Conservation (phyloP, 2,888 invertebrate species). For the Troides aeacus region DNA sequence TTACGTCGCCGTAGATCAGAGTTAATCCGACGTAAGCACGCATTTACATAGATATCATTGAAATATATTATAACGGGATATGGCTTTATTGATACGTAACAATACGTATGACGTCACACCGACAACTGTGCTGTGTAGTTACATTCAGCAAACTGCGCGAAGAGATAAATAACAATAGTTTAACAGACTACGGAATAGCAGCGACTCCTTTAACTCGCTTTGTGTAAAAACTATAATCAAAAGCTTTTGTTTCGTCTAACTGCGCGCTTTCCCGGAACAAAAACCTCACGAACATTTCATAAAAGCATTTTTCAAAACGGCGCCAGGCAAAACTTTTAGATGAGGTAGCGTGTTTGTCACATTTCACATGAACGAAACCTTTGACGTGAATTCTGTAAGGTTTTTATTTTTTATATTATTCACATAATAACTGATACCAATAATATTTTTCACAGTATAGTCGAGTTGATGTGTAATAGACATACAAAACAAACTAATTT, state of each 20-base stretch:
- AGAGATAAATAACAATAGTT: neutral
- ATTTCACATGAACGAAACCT: slow-evolving; percentile 28
- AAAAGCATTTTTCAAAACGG: slow-evolving; percentile 12
- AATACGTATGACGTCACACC: too few relatives aligned
- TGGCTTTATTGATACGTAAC: too few relatives aligned
- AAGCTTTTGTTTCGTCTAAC: slow-evolving; percentile 9
- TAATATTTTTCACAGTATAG: too few relatives aligned
- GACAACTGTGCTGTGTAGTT: too few relatives aligned
- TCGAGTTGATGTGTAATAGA: too few relatives aligned
- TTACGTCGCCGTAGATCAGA: too few relatives aligned
- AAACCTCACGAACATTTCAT: slow-evolving; percentile 10
- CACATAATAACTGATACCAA: too few relatives aligned
- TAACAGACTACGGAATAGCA: neutral
- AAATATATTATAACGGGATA: too few relatives aligned
- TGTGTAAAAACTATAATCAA: slow-evolving; percentile 1
- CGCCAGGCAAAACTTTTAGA: slow-evolving; percentile 10
- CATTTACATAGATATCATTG: too few relatives aligned
- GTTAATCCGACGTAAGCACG: too few relatives aligned
- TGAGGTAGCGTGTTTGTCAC: slow-evolving; percentile 18
- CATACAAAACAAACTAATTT: too few relatives aligned
- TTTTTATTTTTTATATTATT: neutral
- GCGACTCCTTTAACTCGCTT: neutral
- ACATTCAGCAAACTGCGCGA: neutral
- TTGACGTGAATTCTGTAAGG: neutral
- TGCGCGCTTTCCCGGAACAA: slow-evolving; percentile 1